phyloP scores from a whole-genome alignment of 2,888 invertebrate species.

The Amphimallon solstitiale region DNA sequence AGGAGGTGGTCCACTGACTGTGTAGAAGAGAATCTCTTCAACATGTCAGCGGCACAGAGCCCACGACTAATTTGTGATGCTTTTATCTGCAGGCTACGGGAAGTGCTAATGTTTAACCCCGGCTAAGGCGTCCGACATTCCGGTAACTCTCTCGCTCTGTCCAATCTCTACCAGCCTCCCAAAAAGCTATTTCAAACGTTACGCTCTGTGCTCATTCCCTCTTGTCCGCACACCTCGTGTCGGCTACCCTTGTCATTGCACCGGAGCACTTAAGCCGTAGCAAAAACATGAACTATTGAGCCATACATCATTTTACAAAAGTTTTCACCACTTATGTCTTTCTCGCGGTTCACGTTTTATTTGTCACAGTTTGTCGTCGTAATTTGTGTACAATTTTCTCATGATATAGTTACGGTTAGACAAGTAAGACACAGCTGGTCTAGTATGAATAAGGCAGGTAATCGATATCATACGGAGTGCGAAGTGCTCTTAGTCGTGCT shows the following conservation, averaged over 20 bases:
- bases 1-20: slow-evolving; percentile 6
- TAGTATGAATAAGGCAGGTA: no score
- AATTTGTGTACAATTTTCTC: slow-evolving; percentile 6
- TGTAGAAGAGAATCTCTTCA: slow-evolving; percentile 37
- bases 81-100: slow-evolving; percentile 59
- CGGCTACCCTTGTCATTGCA: slow-evolving; percentile 41
- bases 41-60: slow-evolving; percentile 51
- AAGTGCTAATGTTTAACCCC: slow-evolving; percentile 60
- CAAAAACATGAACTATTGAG: slow-evolving; percentile 55
- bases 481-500: no score
- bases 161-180: neutral
- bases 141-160: slow-evolving; percentile 41
- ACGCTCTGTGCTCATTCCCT: slow-evolving; percentile 38
- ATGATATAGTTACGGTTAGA: no score
- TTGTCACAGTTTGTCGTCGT: neutral
- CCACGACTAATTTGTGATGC: slow-evolving; percentile 59
- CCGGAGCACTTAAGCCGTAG: slow-evolving; percentile 47
- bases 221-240: slow-evolving; percentile 33
- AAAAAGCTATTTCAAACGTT: neutral
- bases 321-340: slow-evolving; percentile 15
- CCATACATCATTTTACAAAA: slow-evolving; percentile 53
- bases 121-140: slow-evolving; percentile 49
- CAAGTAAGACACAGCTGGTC: no score
- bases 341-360: slow-evolving; percentile 17
- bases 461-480: no score